Base-by-base conservation (phyloP, 1,140 invertebrate species). In the Ctenoplectra terminalis region DNA sequence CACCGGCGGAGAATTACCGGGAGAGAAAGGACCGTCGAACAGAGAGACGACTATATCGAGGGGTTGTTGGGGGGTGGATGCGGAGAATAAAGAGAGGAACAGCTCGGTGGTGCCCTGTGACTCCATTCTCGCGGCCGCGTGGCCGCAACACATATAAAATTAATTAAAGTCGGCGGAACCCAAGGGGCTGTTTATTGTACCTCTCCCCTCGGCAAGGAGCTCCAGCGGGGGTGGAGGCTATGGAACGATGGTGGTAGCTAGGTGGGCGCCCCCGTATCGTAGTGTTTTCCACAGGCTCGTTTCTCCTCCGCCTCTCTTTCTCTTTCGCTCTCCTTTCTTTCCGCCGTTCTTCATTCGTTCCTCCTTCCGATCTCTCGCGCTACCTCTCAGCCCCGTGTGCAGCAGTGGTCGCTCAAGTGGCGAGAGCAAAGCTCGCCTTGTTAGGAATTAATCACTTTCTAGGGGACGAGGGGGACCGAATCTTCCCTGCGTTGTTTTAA, bases 401-500 rank as follows among this genome's bases (percentile, higher is more conserved):
- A 23, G 61, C 15, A 73, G 85, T 86, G 89, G 87, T 87, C 84
- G 83, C 84, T 91, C 87, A 80, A 90, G 90, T 89, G 79, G 81
- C 82, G 80, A 81, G 80, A 80, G 86, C 86, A 89, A 91, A 84
- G 71, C 83, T 89, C 80, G 81, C 82, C 90, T 93, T 90, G 91
- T 92, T 93, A 91, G 87, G 89, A 91, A 90, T 92, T 92, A 92
- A 92, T 93, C 91, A 91, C 87, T 90, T 89, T 90, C 90, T 84
- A 88, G 74, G 76, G 79, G 84, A 74, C 37, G 54, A 77, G 77
- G 66, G 79, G 75, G 80, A 63, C 73, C 34, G n/a, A 54, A 77
- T 79, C 71, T 86, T 56, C 48, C 78, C 46, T n/a, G 79, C 85
- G 86, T 91, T 91, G 89, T 91, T 91, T 91, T 91, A 91, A 92